phyloP scores from a whole-genome alignment of 2,113 vertebrate species.

The Lonchura striata region DNA sequence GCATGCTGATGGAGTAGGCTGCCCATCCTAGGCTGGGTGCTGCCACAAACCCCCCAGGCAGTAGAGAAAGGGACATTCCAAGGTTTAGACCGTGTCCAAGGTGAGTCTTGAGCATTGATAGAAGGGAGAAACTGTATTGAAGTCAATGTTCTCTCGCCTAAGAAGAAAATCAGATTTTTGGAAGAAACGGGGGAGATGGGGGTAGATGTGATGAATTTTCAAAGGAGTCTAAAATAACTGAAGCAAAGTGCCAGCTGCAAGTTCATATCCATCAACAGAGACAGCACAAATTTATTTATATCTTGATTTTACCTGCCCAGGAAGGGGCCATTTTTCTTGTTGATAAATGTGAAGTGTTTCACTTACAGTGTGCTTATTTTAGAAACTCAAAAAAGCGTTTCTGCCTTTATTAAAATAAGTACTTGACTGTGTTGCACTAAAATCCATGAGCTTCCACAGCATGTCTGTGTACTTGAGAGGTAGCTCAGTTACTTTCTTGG shows the following conservation, averaged over 20 bases:
- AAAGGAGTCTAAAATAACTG: neutral
- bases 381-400: neutral
- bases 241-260: neutral
- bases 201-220: neutral
- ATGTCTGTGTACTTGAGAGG: conserved; percentile 8
- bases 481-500: neutral
- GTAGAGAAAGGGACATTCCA: neutral
- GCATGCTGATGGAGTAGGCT: neutral
- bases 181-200: accelerated
- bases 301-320: conserved; percentile 35
- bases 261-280: neutral
- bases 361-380: neutral
- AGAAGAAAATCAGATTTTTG: neutral
- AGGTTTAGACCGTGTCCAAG: neutral
- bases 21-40: neutral
- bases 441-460: conserved; percentile 23
- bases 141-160: neutral
- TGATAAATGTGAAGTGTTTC: conserved; percentile 42
- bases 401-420: neutral
- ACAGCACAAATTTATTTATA: neutral
- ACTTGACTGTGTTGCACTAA: conserved; percentile 24
- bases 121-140: neutral
- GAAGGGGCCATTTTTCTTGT: conserved; percentile 13
- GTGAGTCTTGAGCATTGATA: neutral
- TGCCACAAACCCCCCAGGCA: neutral